Evolutionary conservation across 2,888 invertebrate species (phyloP), one percentile per base, ranked within the genome.

Genomic region (Ephialtes manifestator): DNA sequence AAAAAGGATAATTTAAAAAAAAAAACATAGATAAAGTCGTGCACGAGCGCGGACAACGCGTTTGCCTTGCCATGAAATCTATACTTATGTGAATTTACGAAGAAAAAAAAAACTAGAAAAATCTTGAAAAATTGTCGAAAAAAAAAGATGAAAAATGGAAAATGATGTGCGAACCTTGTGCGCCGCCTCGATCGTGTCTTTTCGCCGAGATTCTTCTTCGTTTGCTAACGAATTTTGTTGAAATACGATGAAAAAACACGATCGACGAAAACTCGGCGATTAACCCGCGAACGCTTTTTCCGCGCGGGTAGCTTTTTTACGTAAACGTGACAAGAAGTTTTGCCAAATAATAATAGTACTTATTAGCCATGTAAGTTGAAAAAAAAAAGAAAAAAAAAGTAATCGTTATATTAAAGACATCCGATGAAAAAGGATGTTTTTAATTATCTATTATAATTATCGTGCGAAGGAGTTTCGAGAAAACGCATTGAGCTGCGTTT

Each of bases 341-440:
- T 93, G 92, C 93, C 93, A 93, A 93, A 93, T 93, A 93, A 92
- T 80, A 67, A 92, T 92, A 94, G 94, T 94, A 94, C 94, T 94
- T 94, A 94, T 91, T 94, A 91, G 90, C 86, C 88, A 84, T 48
- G 83, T 91, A 91, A 91, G 90, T 85, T 60, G 83, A 81, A 81
- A 58, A 43, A 77, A 72, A 74, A 43, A 3, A 81, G 78, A 63
- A 39, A 80, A 72, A 63, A 76, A 85, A 3, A 39, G 46, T 80
- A 80, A 63, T 83, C 78, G 84, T 86, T 75, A 83, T 74, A 77
- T 75, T 48, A 71, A 70, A 68, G 63, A 55, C 78, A 39, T 31
- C 74, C 39, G 35, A 72, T 11, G 46, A 70, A 43, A 39, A 4
- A 28, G 53, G 67, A 8, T 72, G 82, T 78, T 78, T 58, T 67